Evolutionary conservation across 1,140 invertebrate species (phyloP).

Genomic region (Lanistes nyassanus): DNA sequence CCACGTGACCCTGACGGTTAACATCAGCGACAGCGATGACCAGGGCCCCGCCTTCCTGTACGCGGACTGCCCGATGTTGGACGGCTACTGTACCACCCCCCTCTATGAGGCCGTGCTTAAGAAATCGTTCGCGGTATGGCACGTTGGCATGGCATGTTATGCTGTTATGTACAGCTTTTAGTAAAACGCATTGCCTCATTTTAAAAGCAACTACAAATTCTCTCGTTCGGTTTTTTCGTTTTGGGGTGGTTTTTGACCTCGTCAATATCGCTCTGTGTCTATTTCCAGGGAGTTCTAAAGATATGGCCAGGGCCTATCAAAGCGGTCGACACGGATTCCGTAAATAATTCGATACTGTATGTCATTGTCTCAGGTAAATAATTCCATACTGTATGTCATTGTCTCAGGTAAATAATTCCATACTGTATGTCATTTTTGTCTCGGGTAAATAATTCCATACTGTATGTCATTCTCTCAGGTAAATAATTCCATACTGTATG

Average conservation of each 20-base stretch:
- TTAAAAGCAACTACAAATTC: too few species aligned
- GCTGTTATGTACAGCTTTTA: too few species aligned
- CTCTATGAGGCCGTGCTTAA: constrained; percentile 32
- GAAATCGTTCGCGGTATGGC: constrained; percentile 15
- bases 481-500: too few species aligned
- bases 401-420: too few species aligned
- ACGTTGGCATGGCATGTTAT: too few species aligned
- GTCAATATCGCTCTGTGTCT: not conserved
- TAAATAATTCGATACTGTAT: constrained; percentile 31
- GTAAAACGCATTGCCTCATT: too few species aligned
- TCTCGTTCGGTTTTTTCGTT: too few species aligned
- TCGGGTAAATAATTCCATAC: too few species aligned
- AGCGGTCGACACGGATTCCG: constrained; percentile 28
- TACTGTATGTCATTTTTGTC: too few species aligned
- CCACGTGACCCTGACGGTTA: constrained; percentile 25
- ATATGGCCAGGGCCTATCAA: constrained; percentile 30
- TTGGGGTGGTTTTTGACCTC: too few species aligned
- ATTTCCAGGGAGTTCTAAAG: constrained; percentile 27
- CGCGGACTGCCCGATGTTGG: constrained; percentile 28
- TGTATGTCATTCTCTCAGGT: too few species aligned
- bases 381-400: not conserved
- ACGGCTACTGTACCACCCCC: constrained; percentile 33
- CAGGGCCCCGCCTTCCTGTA: constrained; percentile 40
- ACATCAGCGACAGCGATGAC: constrained; percentile 36
- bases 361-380: constrained; percentile 28